These are phyloP conservation scores for Oophaga pumilio DNA, from an alignment of 2,113 vertebrate species.

Conservation along the genomic window DNA sequence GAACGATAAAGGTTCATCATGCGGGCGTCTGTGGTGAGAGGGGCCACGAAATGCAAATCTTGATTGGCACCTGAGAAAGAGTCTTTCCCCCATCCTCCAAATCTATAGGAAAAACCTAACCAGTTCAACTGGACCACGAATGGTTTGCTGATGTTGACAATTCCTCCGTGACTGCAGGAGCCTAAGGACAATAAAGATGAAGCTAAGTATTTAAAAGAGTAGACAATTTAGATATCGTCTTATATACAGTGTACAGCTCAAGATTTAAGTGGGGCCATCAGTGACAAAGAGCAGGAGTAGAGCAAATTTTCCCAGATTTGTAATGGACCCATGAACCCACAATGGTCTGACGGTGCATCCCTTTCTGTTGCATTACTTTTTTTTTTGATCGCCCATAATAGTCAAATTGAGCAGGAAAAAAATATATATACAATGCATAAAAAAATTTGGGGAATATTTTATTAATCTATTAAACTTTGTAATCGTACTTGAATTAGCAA, in stretches of 20 bases:
- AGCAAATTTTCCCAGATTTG: not conserved
- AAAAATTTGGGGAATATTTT: too few relatives aligned
- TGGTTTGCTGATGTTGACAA: conserved; percentile 78
- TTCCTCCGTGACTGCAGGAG: conserved; percentile 69
- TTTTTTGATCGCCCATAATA: too few relatives aligned
- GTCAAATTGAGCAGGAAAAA: too few relatives aligned
- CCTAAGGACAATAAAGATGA: conserved; percentile 62
- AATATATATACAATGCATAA: too few relatives aligned
- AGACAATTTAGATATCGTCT: not conserved
- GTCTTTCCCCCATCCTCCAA: conserved; percentile 84
- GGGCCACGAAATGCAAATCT: conserved; percentile 79
- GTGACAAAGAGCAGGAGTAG: not conserved
- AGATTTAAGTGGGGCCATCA: not conserved
- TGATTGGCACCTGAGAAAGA: conserved; percentile 61
- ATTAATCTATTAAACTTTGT: too few relatives aligned
- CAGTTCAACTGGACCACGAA: conserved; percentile 79
- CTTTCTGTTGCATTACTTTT: too few relatives aligned
- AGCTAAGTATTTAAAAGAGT: not conserved
- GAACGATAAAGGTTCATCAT: conserved; percentile 71
- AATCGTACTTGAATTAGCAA: too few relatives aligned
- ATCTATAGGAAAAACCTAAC: conserved; percentile 73
- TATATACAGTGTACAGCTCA: not conserved
- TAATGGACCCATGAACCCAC: not conserved
- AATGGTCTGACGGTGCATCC: too few relatives aligned
- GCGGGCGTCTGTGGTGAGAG: conserved; percentile 68